Evolutionary conservation across 2,797 vertebrate species (phyloP).

Genomic region (Neopelma chrysocephalum): DNA sequence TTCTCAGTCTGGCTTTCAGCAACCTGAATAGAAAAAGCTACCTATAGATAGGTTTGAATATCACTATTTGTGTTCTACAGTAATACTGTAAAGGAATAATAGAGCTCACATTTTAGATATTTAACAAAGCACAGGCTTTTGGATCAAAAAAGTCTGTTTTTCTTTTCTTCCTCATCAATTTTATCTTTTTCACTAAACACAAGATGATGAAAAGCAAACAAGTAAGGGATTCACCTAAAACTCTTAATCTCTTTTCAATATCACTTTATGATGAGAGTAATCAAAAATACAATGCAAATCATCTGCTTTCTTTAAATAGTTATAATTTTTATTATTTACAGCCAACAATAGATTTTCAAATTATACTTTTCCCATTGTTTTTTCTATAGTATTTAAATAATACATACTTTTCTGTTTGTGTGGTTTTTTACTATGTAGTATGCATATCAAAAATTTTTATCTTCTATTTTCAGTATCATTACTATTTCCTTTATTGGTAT

Average conservation of each 20-base stretch:
- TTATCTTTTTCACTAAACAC: conserved; percentile 59
- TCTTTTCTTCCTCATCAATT: conserved; percentile 45
- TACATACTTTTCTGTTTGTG: conserved; percentile 35
- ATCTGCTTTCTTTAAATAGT: conserved; percentile 63
- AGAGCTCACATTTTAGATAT: conserved; percentile 41
- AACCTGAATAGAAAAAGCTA: conserved; percentile 69
- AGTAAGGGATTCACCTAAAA: conserved; percentile 53
- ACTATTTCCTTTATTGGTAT: conserved; percentile 43
- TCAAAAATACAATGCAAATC: conserved; percentile 49
- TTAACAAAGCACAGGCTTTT: conserved; percentile 53
- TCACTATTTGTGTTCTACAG: conserved; percentile 59
- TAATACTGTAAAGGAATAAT: conserved; percentile 63
- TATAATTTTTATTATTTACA: conserved; percentile 51
- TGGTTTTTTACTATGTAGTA: conserved; percentile 25
- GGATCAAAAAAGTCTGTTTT: conserved; percentile 37
- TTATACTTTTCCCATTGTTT: conserved; percentile 59
- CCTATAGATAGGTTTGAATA: conserved; percentile 63
- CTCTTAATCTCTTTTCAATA: conserved; percentile 46
- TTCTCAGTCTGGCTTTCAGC: conserved; percentile 71
- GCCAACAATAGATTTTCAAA: conserved; percentile 53
- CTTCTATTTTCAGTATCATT: conserved; percentile 62
- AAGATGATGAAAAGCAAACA: conserved; percentile 47
- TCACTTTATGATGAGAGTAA: conserved; percentile 55
- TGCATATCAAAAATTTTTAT: conserved; percentile 50
- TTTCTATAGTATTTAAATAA: conserved; percentile 55